Percentiles rank a stretch among this genome's conserved stretches.
Conservation (phyloP, 2,888 invertebrate species). For the Tipula helvola region DNA sequence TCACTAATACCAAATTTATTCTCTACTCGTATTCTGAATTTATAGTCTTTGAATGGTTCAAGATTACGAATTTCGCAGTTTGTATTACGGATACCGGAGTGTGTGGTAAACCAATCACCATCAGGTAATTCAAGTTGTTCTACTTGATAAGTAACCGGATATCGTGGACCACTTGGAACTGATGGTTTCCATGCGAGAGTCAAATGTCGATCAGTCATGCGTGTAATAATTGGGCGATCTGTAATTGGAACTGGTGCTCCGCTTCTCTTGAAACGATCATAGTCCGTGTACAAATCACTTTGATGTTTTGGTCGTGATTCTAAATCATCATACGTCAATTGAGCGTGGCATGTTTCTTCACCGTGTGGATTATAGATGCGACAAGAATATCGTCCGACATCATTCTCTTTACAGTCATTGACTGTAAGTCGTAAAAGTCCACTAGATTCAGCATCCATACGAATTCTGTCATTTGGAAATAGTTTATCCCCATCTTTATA, state of each 20-base stretch:
- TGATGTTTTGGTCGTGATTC: conserved; percentile 37
- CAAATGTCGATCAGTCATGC: conserved; percentile 80
- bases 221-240: conserved; percentile 83
- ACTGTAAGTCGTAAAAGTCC: conserved; percentile 71
- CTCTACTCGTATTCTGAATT: conserved; percentile 89
- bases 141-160: conserved; percentile 83
- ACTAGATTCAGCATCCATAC: conserved; percentile 61
- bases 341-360: conserved; percentile 65
- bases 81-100: conserved; percentile 75
- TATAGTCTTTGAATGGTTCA: conserved; percentile 88
- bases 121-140: conserved; percentile 89
- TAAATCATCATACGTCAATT: conserved; percentile 65
- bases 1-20: conserved; percentile 95
- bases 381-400: conserved; percentile 75
- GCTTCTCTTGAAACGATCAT: conserved; percentile 67
- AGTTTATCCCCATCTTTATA: conserved; percentile 67
- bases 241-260: conserved; percentile 79
- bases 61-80: conserved; percentile 81
- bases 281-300: conserved; percentile 69
- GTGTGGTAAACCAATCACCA: conserved; percentile 85
- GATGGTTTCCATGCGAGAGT: conserved; percentile 91
- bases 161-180: conserved; percentile 71
- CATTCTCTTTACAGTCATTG: conserved; percentile 60
- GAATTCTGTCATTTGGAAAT: conserved; percentile 69
- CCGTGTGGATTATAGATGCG: conserved; percentile 76